A percentile compares a stretch with the other conserved stretches of the same genome.
phyloP scores from a whole-genome alignment of 1,140 invertebrate genomes.

The Maconellicoccus hirsutus region DNA sequence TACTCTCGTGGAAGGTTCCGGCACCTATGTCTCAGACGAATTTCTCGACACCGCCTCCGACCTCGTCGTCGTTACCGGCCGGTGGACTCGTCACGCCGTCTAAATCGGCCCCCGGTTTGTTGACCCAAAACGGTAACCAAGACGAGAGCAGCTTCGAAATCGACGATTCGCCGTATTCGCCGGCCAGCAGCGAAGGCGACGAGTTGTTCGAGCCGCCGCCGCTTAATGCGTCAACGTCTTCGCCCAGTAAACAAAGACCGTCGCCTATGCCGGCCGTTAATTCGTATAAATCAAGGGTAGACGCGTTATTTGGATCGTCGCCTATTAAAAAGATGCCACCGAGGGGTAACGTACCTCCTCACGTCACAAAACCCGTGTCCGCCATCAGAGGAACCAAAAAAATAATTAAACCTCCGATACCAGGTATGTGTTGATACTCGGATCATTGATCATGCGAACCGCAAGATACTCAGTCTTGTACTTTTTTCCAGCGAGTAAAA shows the following conservation, averaged over 20 bases:
- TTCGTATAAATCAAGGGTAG: background rate
- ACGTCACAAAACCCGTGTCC: background rate
- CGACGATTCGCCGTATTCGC: conserved; percentile 66
- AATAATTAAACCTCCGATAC: background rate
- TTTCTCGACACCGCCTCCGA: background rate
- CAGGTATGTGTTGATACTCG: background rate
- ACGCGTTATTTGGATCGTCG: background rate
- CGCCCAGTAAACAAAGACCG: background rate
- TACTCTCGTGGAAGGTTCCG: background rate
- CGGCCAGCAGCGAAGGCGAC: conserved; percentile 68
- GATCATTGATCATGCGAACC: no score
- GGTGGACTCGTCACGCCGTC: background rate
- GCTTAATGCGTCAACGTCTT: conserved; percentile 25
- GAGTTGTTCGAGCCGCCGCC: conserved; percentile 72
- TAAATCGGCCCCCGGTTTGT: background rate
- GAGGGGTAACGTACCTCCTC: background rate
- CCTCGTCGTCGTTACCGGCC: background rate
- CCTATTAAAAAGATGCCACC: background rate
- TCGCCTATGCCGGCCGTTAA: background rate
- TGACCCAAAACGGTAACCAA: background rate
- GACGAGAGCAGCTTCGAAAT: background rate
- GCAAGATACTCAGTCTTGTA: background rate
- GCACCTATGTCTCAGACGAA: background rate
- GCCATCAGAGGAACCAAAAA: background rate
- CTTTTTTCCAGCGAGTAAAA: conserved; percentile 36